These are phyloP conservation scores for Papilio helenus DNA, from an alignment of 1,140 invertebrate genomes.

Conservation along the genomic window DNA sequence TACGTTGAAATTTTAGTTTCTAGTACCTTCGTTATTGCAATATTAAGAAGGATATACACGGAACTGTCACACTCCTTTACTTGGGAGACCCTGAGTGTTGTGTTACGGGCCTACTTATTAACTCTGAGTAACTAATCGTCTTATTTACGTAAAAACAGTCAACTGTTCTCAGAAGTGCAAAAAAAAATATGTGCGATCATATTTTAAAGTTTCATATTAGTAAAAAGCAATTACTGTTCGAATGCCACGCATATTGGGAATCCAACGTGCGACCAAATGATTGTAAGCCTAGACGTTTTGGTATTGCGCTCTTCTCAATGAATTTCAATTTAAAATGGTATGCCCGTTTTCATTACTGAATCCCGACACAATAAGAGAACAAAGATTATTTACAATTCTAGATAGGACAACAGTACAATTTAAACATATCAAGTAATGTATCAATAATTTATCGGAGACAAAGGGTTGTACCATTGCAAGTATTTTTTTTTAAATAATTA, in stretches of 20 bases:
- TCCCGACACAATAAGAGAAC: conserved; percentile 6
- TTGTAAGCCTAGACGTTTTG: not conserved
- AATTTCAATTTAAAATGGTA: conserved; percentile 21
- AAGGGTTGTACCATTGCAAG: too few species aligned
- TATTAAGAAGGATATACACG: too few species aligned
- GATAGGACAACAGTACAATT: not conserved
- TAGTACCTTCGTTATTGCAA: too few species aligned
- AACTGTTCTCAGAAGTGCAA: not conserved
- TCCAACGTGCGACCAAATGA: not conserved
- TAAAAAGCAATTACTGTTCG: not conserved
- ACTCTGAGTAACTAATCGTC: too few species aligned
- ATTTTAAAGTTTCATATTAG: not conserved
- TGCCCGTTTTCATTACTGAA: conserved; percentile 15
- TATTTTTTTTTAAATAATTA: not conserved
- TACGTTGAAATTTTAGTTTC: too few species aligned
- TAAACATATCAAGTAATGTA: not conserved
- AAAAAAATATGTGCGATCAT: not conserved
- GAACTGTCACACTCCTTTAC: too few species aligned
- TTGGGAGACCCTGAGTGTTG: too few species aligned
- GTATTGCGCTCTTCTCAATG: not conserved
- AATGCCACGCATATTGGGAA: not conserved
- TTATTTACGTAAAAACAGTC: not conserved
- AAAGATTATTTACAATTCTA: not conserved
- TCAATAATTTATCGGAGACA: not conserved
- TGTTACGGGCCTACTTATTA: too few species aligned